Evolutionary conservation across 2,113 vertebrate genomes (phyloP), one percentile per base, ranked within the genome.

Genomic region (Atlantisia rogersi): DNA sequence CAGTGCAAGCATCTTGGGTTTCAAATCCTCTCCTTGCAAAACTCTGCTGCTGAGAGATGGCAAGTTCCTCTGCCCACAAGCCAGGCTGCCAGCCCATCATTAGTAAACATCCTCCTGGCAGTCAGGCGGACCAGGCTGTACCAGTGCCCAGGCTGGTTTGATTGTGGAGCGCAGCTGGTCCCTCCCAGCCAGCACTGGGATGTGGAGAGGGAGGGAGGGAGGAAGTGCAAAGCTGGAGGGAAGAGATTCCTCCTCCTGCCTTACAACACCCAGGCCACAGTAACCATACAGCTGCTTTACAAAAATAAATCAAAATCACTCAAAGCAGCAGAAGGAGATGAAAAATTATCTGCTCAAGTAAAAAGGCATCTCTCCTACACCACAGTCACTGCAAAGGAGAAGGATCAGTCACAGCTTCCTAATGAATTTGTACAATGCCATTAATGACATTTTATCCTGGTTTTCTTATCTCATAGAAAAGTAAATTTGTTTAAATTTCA

Each of bases 101-200:
- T 42, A 74, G 92, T 77, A 94, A 94, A 96, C 96, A 96, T 82
- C 58, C 65, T 80, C 7, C 75, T 0, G 50, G 91, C 80, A 73
- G 86, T 69, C 93, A 90, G 90, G 82, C 35, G 18, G 85, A 25
- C 25, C 59, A 5, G 3, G 10, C 93, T 68, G 91, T 90, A 78
- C 94, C 96, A 96, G 92, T 1, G 11, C 62, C 67, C 80, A 3
- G 76, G 76, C 35, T 46, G 64, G 35, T 26, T 52, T 56, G 81
- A 73, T 2, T 44, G 81, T 1, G 52, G 74, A 50, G 63, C 32
- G 4, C 94, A 97, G 96, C 90, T 95, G 92, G 84, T 76, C 63
- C 70, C 73, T 83, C 75, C 80, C 14, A 0, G 32, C 5, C 0
- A 60, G 64, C 67, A 16, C 12, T 1, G 44, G 65, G 46, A 73